phyloP scores from a whole-genome alignment of 2,113 vertebrate species.

The Aix galericulata region DNA sequence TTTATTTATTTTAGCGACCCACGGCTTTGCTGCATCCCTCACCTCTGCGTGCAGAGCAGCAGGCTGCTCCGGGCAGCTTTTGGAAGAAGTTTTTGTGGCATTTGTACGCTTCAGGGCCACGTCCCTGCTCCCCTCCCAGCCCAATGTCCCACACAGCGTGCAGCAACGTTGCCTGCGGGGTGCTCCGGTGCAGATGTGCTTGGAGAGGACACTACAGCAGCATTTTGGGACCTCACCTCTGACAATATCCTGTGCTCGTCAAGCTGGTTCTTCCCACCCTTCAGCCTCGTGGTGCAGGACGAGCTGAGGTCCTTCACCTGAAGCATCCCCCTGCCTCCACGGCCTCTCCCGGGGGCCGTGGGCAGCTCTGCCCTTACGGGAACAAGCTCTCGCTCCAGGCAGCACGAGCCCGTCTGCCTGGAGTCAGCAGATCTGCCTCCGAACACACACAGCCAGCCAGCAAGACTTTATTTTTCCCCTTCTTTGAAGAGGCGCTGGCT shows the following conservation, averaged over 20 bases:
- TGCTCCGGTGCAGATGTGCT: neutral
- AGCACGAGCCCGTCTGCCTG: neutral
- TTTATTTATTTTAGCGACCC: neutral
- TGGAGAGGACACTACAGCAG: neutral
- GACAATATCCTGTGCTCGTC: rapidly evolving
- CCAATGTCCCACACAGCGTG: neutral
- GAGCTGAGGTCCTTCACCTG: neutral
- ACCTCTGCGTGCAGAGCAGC: neutral
- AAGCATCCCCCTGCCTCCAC: neutral
- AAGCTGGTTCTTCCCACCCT: neutral
- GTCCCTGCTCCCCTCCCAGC: neutral
- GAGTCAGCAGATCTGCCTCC: slow-evolving; percentile 30
- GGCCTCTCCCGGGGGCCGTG: neutral
- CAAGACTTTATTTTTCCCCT: neutral
- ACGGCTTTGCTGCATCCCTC: neutral
- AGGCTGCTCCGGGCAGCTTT: neutral
- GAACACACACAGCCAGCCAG: neutral
- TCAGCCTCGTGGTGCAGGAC: neutral
- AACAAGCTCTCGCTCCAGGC: neutral
- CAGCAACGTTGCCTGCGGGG: neutral
- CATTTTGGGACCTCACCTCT: rapidly evolving
- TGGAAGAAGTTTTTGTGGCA: neutral
- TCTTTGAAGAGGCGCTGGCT: neutral
- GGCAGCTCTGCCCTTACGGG: neutral
- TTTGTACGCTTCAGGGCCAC: neutral